Percentiles rank a stretch among this genome's conserved stretches.
phyloP scores from a whole-genome alignment of 2,113 vertebrate genomes.

The Pantherophis guttatus region DNA sequence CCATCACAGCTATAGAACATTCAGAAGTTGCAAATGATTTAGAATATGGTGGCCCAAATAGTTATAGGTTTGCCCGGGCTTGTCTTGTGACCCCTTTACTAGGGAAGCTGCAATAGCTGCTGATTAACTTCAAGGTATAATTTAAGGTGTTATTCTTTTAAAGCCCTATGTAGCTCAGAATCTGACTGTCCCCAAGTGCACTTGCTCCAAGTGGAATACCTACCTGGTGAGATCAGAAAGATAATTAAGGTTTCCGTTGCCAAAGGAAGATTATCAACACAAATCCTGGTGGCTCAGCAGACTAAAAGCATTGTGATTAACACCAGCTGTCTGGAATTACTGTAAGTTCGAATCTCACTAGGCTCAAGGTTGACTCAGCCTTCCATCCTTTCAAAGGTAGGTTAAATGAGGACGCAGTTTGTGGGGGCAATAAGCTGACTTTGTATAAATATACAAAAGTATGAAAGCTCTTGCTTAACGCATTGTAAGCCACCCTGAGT shows the following conservation, averaged over 20 bases:
- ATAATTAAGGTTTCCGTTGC: not conserved
- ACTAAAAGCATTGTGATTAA: too few relatives aligned
- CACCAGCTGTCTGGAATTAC: too few relatives aligned
- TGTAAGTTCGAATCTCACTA: too few relatives aligned
- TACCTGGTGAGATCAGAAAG: not conserved
- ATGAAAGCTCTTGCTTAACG: too few relatives aligned
- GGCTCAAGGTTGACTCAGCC: too few relatives aligned
- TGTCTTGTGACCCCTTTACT: not conserved
- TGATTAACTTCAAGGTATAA: not conserved
- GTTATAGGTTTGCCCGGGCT: not conserved
- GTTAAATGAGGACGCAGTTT: too few relatives aligned
- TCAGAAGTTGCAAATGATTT: not conserved
- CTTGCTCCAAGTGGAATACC: not conserved
- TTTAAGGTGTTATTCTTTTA: not conserved
- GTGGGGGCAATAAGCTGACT: too few relatives aligned
- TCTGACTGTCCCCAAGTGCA: not conserved
- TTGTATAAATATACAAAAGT: too few relatives aligned
- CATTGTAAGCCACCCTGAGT: too few relatives aligned
- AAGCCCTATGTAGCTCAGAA: not conserved
- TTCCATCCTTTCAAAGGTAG: too few relatives aligned
- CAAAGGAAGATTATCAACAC: not conserved
- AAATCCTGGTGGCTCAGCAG: not conserved
- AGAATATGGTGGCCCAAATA: not conserved
- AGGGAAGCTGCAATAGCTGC: not conserved
- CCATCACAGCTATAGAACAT: not conserved